Percentiles rank a stretch among this genome's conserved stretches.
Conservation (phyloP, 2,888 invertebrate species). For the Lamellibrachia satsuma region DNA sequence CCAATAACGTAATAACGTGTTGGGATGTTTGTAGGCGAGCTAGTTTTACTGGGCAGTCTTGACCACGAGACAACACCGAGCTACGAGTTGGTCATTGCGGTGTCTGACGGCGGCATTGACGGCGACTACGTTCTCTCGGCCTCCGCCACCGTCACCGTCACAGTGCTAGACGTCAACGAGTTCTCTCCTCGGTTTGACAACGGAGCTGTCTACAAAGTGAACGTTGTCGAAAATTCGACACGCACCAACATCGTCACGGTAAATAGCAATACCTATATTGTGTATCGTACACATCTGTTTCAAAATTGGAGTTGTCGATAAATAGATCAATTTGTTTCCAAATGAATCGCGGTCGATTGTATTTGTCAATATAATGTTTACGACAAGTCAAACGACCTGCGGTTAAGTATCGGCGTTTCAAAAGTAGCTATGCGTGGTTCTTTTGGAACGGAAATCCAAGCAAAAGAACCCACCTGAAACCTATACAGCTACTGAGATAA, state of each 20-base stretch:
- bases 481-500: not conserved
- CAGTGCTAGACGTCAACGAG: not conserved
- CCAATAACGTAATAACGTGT: not conserved
- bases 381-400: not conserved
- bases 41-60: constrained; percentile 17
- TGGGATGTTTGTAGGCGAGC: not conserved
- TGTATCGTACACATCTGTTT: not conserved
- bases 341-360: too few species aligned
- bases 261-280: not conserved
- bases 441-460: not conserved
- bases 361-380: too few species aligned
- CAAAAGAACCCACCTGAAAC: not conserved
- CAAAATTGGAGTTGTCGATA: too few species aligned
- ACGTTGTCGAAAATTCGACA: too few species aligned
- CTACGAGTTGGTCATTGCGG: constrained; percentile 23
- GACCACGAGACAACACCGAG: constrained; percentile 19
- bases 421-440: not conserved
- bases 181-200: constrained; percentile 10
- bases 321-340: too few species aligned
- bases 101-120: constrained; percentile 19
- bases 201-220: not conserved
- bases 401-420: not conserved
- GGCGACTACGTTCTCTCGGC: not conserved
- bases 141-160: not conserved
- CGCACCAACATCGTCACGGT: too few species aligned